Evolutionary conservation across 2,888 invertebrate genomes (phyloP), one percentile per base, ranked within the genome.

Genomic region (Oscheius sp.): DNA sequence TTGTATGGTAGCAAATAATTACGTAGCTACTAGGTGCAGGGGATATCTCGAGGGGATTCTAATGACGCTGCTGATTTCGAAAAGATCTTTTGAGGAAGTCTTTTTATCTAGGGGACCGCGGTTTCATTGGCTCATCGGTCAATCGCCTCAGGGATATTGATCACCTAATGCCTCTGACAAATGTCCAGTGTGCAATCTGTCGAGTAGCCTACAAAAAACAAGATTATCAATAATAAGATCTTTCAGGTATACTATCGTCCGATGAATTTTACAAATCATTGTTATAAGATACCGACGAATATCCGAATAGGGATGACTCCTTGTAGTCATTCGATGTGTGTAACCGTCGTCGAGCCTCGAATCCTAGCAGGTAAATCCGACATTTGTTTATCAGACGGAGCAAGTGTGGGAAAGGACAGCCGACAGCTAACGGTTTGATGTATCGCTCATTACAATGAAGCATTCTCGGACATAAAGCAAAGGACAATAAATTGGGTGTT

Each of bases 201-300:
- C n/a, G n/a, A n/a, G n/a, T n/a, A n/a, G n/a, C n/a, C n/a, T n/a
- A n/a, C n/a, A n/a, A n/a, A n/a, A n/a, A n/a, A n/a, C n/a, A n/a
- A n/a, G n/a, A n/a, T n/a, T n/a, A n/a, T n/a, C n/a, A n/a, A n/a
- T n/a, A n/a, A 36, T 36, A 36, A 9, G 8, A 14, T 9, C 4
- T 73, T 83, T 50, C 78, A 85, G 84, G 77, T 85, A 9, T 85
- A 85, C 70, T 83, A 83, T 68, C 80, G 78, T 6, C 85, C 85
- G 8, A 74, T 80, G 66, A 85, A 85, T 68, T 85, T 85, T 71
- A 83, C 85, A 12, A 79, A 85, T 63, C 71, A 82, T 9, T 85
- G 85, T 67, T 82, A 78, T 68, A 70, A 78, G 38, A 83, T 85
- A 64, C 73, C 80, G 20, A 38, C 75, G n/a, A 71, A 69, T 70